These are phyloP conservation scores for Apodemus agrarius DNA, from an alignment of 2,797 vertebrate genomes.

Conservation along the genomic window DNA sequence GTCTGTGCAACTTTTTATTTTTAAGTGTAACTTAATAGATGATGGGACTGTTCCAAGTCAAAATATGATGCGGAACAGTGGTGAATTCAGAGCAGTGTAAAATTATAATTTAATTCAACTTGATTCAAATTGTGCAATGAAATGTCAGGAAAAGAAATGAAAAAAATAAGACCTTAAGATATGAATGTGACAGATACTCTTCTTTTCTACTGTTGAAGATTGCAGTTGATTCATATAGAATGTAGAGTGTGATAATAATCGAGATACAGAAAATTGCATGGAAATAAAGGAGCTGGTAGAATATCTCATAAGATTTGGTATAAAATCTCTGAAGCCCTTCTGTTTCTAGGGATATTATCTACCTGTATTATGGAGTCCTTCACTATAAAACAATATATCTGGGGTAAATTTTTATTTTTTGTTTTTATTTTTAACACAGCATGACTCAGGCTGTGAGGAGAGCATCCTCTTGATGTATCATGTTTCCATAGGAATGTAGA, in stretches of 20 bases:
- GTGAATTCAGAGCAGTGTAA: background rate
- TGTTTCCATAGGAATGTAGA: background rate
- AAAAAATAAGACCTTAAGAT: background rate
- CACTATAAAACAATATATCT: background rate
- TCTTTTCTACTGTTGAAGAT: background rate
- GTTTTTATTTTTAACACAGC: background rate
- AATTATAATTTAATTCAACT: background rate
- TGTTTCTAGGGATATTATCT: background rate
- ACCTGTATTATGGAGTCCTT: background rate
- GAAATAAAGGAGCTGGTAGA: background rate
- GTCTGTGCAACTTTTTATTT: background rate
- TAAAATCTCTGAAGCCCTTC: background rate
- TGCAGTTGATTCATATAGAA: background rate
- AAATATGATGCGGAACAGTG: background rate
- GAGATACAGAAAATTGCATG: accelerated
- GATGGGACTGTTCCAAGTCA: background rate
- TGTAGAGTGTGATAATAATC: background rate
- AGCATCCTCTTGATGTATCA: background rate
- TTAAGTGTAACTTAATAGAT: background rate
- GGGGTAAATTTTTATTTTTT: background rate
- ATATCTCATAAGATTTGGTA: background rate
- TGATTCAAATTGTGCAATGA: background rate
- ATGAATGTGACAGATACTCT: background rate
- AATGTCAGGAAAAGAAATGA: background rate
- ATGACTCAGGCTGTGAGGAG: background rate